Conservation (phyloP, 2,113 vertebrate genomes). For the Corythoichthys haematopterus region DNA sequence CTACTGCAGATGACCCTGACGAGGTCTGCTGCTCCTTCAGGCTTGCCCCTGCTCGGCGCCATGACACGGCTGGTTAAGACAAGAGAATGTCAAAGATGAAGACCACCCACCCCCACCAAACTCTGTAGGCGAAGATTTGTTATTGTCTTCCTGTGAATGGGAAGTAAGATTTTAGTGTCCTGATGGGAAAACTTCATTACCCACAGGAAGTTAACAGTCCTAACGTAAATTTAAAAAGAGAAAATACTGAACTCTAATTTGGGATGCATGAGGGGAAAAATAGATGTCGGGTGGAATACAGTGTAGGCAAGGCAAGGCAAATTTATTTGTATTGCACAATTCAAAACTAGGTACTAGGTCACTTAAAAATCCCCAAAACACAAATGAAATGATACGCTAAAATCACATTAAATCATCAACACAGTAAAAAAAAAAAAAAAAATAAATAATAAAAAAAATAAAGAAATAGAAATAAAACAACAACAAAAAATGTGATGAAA, state of each 20-base stretch:
- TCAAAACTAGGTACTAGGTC: too few species aligned
- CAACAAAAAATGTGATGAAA: too few species aligned
- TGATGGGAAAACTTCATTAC: conserved; percentile 8
- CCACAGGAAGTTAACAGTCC: neutral
- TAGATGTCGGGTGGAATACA: too few species aligned
- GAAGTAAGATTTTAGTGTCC: conserved; percentile 9
- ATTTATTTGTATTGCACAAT: too few species aligned
- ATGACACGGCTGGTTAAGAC: conserved; percentile 56
- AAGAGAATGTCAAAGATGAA: conserved; percentile 57
- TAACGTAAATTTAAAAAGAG: neutral
- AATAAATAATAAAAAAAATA: too few species aligned
- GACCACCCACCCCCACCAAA: conserved; percentile 14
- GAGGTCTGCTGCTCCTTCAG: conserved; percentile 49
- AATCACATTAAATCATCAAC: too few species aligned
- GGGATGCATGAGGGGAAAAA: neutral
- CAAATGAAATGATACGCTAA: too few species aligned
- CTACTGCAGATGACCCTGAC: conserved; percentile 51
- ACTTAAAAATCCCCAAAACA: too few species aligned
- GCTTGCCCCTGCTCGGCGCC: conserved; percentile 35
- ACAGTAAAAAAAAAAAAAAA: too few species aligned
- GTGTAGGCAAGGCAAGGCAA: too few species aligned
- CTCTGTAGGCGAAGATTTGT: conserved; percentile 27
- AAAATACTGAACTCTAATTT: neutral
- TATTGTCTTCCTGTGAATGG: conserved; percentile 39
- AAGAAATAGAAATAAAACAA: too few species aligned